Evolutionary conservation across 2,888 invertebrate genomes (phyloP).

Genomic region (Cheilosia vulpina): DNA sequence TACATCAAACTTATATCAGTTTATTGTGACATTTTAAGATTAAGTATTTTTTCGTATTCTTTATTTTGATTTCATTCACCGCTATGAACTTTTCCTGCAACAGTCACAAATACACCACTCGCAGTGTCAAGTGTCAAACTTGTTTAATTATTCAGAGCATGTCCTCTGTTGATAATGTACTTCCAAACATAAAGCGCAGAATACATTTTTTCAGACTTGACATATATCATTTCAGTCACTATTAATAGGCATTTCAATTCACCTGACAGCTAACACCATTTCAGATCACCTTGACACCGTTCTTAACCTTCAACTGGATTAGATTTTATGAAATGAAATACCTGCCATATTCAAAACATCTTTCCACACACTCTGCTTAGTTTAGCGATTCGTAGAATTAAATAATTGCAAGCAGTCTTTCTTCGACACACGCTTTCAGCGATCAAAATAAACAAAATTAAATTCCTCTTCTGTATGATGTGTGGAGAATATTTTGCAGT

Average conservation of each 20-base stretch:
- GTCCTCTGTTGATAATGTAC: not conserved
- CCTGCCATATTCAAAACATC: too few species aligned
- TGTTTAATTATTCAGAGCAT: too few species aligned
- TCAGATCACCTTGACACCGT: not conserved
- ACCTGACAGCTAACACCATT: not conserved
- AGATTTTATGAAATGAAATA: too few species aligned
- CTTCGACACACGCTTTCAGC: slow-evolving; percentile 3
- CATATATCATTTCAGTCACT: not conserved
- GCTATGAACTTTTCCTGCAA: too few species aligned
- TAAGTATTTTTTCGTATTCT: too few species aligned
- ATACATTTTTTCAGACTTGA: not conserved
- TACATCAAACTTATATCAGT: too few species aligned
- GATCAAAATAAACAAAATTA: slow-evolving; percentile 46
- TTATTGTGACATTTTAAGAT: too few species aligned
- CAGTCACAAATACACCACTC: too few species aligned
- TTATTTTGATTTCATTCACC: too few species aligned
- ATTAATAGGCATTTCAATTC: not conserved
- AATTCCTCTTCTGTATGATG: not conserved
- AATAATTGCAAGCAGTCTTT: slow-evolving; percentile 22
- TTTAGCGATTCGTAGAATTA: not conserved
- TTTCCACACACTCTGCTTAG: not conserved
- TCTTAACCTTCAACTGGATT: not conserved
- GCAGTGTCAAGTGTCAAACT: too few species aligned
- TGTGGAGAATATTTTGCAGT: slow-evolving; percentile 20
- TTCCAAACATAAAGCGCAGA: not conserved